Percentiles rank a stretch among this genome's conserved stretches.
phyloP scores from a whole-genome alignment of 2,797 vertebrate species.

The Carduelis carduelis region DNA sequence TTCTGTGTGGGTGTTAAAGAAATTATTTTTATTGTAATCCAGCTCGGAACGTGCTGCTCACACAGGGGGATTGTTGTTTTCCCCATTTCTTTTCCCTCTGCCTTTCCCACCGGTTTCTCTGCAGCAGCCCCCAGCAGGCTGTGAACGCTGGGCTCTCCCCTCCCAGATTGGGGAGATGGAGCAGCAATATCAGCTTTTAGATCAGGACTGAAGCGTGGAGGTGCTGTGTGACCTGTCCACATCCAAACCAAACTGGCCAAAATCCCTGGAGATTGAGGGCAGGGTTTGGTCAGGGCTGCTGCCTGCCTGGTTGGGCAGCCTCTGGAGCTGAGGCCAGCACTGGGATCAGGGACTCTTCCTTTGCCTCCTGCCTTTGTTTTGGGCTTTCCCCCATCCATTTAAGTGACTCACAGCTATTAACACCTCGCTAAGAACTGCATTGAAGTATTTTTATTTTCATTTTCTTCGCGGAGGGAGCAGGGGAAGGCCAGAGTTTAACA shows the following conservation, averaged over 20 bases:
- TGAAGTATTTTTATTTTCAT: not conserved
- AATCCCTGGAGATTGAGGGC: not conserved
- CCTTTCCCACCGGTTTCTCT: not conserved
- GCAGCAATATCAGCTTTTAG: not conserved
- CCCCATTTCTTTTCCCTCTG: not conserved
- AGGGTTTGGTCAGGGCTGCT: not conserved
- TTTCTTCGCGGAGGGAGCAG: not conserved
- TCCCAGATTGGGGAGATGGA: not conserved
- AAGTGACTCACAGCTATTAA: constrained; percentile 39
- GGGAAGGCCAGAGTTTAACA: not conserved
- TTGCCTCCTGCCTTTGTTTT: not conserved
- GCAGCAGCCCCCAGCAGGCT: not conserved
- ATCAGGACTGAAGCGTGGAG: not conserved
- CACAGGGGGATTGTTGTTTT: not conserved
- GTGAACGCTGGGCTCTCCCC: not conserved
- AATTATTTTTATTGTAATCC: not conserved
- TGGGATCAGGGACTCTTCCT: not conserved
- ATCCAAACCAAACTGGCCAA: not conserved
- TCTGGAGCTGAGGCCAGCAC: not conserved
- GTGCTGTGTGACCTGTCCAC: not conserved
- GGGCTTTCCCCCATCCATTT: not conserved
- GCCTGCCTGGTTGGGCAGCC: not conserved
- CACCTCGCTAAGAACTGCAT: not conserved
- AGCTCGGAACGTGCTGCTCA: not conserved
- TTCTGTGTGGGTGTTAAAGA: not conserved